Evolutionary conservation across 2,797 vertebrate species (phyloP), one percentile per base, ranked within the genome.

Genomic region (Anguilla megastoma): DNA sequence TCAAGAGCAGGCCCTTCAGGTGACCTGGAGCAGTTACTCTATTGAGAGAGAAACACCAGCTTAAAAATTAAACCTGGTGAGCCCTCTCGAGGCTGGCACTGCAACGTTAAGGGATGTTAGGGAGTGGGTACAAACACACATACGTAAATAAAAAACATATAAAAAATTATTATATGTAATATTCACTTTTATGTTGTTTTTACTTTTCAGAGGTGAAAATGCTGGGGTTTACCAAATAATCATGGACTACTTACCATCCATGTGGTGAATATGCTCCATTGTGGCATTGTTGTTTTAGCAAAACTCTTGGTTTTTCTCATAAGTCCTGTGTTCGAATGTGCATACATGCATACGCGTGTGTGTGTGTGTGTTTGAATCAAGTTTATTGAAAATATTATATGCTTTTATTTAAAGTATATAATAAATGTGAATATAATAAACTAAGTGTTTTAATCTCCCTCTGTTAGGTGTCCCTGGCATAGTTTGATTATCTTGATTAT

Each of bases 41-140:
- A 2, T 54, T 10, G 50, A 84, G 83, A 30, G 80, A 84, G 80
- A 6, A 52, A 30, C 80, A 56, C 41, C 83, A 58, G 83, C 83
- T 84, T 84, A 84, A 84, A 84, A 84, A 84, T 84, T 84, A 84
- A 84, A 84, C 83, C 50, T 58, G 50, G 83, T 54, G 83, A 56
- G 83, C 83, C 83, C 48, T 84, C 83, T 30, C 50, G n/a, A 84
- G 83, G 83, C 83, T 84, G 83, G 83, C 14, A 27, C 83, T 84
- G 83, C 52, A 84, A 84, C 10, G 30, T 33, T 16, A 7, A 56
- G n/a, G n/a, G 8, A 30, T 54, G 5, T 84, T 84, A 54, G 50
- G 83, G 83, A 84, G 27, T 84, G 83, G 27, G 52, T 33, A 9
- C 45, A 84, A 84, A 54, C 83, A 82, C 45, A 48, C 79, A 82